Percentiles rank a stretch among this genome's conserved stretches.
Evolutionary conservation across 2,797 vertebrate genomes (phyloP).

Genomic region (Rhinichthys osculus): DNA sequence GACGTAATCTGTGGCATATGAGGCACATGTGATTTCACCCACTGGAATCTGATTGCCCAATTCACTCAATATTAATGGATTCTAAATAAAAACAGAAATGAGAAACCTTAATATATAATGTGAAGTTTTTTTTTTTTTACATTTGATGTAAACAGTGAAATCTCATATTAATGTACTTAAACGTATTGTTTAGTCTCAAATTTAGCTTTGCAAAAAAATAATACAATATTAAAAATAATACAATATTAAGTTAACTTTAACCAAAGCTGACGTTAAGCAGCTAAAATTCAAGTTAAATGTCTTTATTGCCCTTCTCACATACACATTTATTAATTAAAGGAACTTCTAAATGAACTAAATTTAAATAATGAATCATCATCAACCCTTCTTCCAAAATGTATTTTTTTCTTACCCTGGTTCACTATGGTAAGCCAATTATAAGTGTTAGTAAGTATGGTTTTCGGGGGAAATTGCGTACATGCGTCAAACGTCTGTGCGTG

Average conservation of each 20-base stretch:
- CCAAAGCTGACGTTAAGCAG: neutral
- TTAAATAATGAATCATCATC: too few species aligned
- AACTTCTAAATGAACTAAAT: too few species aligned
- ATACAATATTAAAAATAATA: neutral
- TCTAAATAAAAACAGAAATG: slow-evolving; percentile 8
- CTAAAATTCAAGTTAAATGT: too few species aligned
- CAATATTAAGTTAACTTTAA: neutral
- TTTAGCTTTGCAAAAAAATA: neutral
- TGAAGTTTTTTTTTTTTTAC: neutral
- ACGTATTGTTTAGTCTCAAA: neutral
- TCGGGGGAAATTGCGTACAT: neutral
- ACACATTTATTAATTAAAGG: too few species aligned
- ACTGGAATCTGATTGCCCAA: slow-evolving; percentile 5
- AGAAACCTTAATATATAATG: neutral
- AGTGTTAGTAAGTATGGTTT: neutral
- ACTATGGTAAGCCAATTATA: neutral
- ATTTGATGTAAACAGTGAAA: neutral
- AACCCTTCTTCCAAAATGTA: neutral
- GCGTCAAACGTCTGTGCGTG: too few species aligned
- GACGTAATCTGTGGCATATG: slow-evolving; percentile 58
- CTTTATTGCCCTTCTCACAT: too few species aligned
- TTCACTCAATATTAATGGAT: slow-evolving; percentile 25
- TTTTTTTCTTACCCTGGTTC: neutral
- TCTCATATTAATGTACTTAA: neutral
- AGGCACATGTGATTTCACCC: slow-evolving; percentile 60